A percentile compares a stretch with the other conserved stretches of the same genome.
Conservation (phyloP, 2,797 vertebrate species). For the Urocyon cinereoargenteus region DNA sequence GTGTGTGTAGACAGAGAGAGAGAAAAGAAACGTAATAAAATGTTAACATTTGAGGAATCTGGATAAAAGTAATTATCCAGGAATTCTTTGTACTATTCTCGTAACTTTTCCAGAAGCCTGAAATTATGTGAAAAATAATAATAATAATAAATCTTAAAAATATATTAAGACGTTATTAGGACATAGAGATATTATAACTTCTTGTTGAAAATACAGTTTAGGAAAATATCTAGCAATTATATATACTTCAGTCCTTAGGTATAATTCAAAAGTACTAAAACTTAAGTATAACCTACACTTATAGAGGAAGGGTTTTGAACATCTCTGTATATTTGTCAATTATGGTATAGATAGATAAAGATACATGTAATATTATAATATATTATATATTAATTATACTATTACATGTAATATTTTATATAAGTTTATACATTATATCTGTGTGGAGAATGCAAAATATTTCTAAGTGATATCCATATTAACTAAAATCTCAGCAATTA, state of each 20-base stretch:
- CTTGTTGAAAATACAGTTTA: background rate
- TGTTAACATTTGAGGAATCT: background rate
- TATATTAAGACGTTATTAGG: background rate
- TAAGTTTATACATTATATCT: background rate
- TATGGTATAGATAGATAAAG: background rate
- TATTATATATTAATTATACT: background rate
- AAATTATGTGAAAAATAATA: too few relatives aligned
- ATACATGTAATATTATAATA: background rate
- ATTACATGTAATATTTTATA: background rate
- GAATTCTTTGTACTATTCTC: background rate
- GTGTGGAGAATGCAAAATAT: background rate
- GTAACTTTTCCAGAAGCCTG: background rate
- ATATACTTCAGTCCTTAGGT: background rate
- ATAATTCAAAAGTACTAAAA: background rate
- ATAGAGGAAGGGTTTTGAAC: background rate
- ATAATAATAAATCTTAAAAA: too few relatives aligned
- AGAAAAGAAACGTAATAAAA: background rate
- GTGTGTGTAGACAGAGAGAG: background rate
- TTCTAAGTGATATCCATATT: background rate
- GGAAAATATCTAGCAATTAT: background rate
- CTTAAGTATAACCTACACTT: background rate
- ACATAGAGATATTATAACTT: background rate
- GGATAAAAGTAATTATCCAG: background rate
- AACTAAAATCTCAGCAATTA: background rate
- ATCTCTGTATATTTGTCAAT: background rate